phyloP scores from a whole-genome alignment of 2,888 invertebrate species.

The Epicampocera succincta region DNA sequence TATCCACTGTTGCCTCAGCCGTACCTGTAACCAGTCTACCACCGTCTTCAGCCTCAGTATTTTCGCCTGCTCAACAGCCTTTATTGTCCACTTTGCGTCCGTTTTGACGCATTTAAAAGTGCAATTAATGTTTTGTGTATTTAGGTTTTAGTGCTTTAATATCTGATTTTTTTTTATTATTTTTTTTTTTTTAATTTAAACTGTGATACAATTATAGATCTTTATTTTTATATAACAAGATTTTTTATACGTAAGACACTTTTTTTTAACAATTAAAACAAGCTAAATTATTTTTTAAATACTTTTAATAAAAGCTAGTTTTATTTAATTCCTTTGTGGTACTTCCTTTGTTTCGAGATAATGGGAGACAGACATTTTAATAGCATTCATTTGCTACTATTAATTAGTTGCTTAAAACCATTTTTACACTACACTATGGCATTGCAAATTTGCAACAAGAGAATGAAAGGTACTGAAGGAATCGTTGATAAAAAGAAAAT shows the following conservation, averaged over 20 bases:
- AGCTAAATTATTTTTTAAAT: constrained; percentile 54
- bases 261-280: constrained; percentile 43
- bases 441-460: not conserved
- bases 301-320: constrained; percentile 32
- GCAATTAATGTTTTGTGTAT: constrained; percentile 57
- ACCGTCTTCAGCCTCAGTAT: constrained; percentile 56
- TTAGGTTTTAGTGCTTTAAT: constrained; percentile 60
- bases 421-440: not conserved
- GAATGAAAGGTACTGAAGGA: no score
- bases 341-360: not conserved
- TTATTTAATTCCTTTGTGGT: constrained; percentile 36
- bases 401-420: constrained; percentile 21
- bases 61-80: constrained; percentile 76
- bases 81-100: constrained; percentile 76
- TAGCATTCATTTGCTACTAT: not conserved
- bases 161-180: constrained; percentile 12
- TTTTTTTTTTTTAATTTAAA: constrained; percentile 33
- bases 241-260: constrained; percentile 27
- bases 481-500: no score
- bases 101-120: constrained; percentile 70
- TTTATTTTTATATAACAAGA: constrained; percentile 49
- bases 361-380: not conserved
- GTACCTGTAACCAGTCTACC: constrained; percentile 56
- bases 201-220: constrained; percentile 68
- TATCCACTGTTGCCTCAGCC: constrained; percentile 66